Evolutionary conservation across 2,797 vertebrate species (phyloP), one percentile per base, ranked within the genome.

Genomic region (Delichon dasypus): DNA sequence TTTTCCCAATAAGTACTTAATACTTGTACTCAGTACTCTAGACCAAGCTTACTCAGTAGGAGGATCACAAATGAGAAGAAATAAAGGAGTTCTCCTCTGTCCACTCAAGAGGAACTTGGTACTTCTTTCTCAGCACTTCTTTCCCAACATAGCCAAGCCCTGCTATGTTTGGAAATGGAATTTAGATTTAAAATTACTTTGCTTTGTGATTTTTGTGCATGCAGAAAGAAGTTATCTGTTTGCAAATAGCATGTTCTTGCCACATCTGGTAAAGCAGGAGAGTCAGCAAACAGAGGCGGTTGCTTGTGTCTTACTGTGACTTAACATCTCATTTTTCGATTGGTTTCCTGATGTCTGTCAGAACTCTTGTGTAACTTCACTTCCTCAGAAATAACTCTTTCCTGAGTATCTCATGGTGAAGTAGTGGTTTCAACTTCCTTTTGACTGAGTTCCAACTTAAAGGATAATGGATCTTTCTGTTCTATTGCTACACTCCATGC

Each of bases 341-440:
- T 68, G 27, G 65, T 88, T 96, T 96, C 85, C 81, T 86, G 86
- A 87, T 93, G 89, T 96, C 88, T 95, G 82, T 94, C 88, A 95
- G 92, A 97, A 87, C 74, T 90, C 78, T 96, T 96, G 93, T 90
- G 83, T 87, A 96, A 95, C 87, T 94, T 93, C 88, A 90, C 53
- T 94, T 97, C 80, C 92, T 96, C 74, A 93, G 89, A 96, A 97
- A 89, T 94, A 96, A 91, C 96, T 93, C 57, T 90, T 17, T 96
- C 68, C 45, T 54, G 61, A 81, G 32, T 70, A 48, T 68, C 71
- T 95, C 81, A 55, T 64, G 65, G 87, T 90, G 76, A 93, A 93
- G 73, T 78, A 51, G 36, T 89, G 73, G 81, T 94, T 97, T 96
- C 71, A 86, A 42, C 94, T 95, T 96, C 76, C 73, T 90, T 94